Evolutionary conservation across 2,888 invertebrate genomes (phyloP).

Genomic region (Caradrina clavipalpis): DNA sequence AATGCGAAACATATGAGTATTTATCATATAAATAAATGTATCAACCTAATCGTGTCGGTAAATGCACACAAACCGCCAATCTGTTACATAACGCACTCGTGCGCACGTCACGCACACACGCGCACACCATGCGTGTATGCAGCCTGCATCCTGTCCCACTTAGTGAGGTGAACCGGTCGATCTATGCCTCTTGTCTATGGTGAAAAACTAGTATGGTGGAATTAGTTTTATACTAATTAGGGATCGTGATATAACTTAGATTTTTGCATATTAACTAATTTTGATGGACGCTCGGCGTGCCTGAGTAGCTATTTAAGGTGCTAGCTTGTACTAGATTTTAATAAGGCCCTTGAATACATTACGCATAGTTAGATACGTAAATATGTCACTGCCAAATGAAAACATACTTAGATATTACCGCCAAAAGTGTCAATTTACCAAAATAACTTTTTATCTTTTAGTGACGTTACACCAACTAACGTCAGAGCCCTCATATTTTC

Average conservation of each 20-base stretch:
- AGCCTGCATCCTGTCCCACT: conserved; percentile 86
- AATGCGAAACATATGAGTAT: conserved; percentile 50
- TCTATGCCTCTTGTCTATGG: conserved; percentile 62
- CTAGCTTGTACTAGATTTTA: conserved; percentile 20
- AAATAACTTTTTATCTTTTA: conserved; percentile 7
- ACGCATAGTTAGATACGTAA: background rate
- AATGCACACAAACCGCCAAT: conserved; percentile 58
- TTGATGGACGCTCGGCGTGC: conserved; percentile 7
- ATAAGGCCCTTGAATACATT: conserved; percentile 25
- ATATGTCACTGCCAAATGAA: background rate
- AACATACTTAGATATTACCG: background rate
- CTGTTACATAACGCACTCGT: conserved; percentile 71
- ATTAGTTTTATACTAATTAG: conserved; percentile 54
- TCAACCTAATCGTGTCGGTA: conserved; percentile 55
- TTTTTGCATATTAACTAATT: conserved; percentile 27
- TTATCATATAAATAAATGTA: conserved; percentile 60
- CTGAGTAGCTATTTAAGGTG: conserved; percentile 10
- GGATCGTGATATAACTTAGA: conserved; percentile 34
- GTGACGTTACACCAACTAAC: conserved; percentile 1
- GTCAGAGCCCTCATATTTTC: conserved; percentile 18
- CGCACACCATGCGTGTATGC: conserved; percentile 61
- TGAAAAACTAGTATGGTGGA: conserved; percentile 62
- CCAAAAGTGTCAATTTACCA: background rate
- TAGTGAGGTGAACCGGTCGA: conserved; percentile 83
- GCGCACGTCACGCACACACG: conserved; percentile 32